Evolutionary conservation across 1,140 invertebrate species (phyloP), one percentile per base, ranked within the genome.

Genomic region (Drosophila miranda): DNA sequence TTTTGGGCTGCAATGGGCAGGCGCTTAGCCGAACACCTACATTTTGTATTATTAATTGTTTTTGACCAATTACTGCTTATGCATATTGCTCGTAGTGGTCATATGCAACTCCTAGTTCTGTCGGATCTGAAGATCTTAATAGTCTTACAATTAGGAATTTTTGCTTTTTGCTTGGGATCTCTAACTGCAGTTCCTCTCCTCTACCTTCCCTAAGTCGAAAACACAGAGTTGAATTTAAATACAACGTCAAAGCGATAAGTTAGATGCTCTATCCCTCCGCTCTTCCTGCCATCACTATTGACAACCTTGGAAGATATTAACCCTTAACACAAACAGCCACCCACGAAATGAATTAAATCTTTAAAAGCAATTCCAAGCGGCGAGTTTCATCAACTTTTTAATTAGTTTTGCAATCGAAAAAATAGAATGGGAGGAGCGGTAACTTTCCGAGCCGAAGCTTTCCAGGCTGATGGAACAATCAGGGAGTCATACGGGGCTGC

Each of bases 371-470:
- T 86, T 55, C 54, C 73, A 66, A 77, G 61, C 73, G 72, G 67
- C 49, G 77, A 74, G 56, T 75, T 81, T 74, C 54, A 77, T 78
- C 78, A 87, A 87, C 82, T 83, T 89, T 88, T 88, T 88, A 88
- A 88, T 88, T 88, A 88, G 83, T 88, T 88, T 88, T 77, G 78
- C 84, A 80, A 88, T 88, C 83, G 43, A 60, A 72, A 68, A 76
- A 54, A 46, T 9, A 30, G 30, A 30, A 30, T 30, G 30, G 28
- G 7, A 30, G 30, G 30, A 30, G 30, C 30, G 30, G 30, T 67
- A 83, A 76, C 72, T 89, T 87, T 68, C 19, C 44, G 49, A 30
- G 23, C 54, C 41, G 46, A 30, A 54, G 51, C 49, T 42, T 66
- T 50, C 49, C 61, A 14, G n/a, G 61, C 61, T 67, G 64, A 56